Evolutionary conservation across 2,113 vertebrate genomes (phyloP), one percentile per base, ranked within the genome.

Genomic region (Pontoporia blainvillei): DNA sequence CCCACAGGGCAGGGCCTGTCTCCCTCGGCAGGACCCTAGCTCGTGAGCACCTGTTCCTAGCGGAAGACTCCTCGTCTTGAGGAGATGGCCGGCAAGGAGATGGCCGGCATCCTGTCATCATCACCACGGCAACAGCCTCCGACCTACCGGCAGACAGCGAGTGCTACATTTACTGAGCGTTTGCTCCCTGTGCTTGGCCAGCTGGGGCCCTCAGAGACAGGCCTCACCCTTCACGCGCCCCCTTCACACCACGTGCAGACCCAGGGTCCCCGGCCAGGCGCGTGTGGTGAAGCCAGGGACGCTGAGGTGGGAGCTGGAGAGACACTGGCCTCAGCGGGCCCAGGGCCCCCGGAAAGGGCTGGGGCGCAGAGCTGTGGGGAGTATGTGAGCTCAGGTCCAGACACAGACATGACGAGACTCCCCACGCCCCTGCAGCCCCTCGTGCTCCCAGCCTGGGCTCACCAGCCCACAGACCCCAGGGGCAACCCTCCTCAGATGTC

Each of bases 221-320:
- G 46, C 46, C 25, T 9, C 36, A 54, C 3, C 54, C 29, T 62
- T 27, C 25, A 49, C 20, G 17, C 25, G 27, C 46, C 6, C 6
- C 54, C 23, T 62, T 27, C 31, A 49, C 27, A 31, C 18, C n/a
- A 61, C 4, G 59, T 31, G 41, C 9, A 49, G 41, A 34, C 57
- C 61, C n/a, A 49, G 46, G 69, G 18, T 20, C 29, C 41, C 18
- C 2, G 0, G 64, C 2, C 1, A 67, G 96, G 91, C 23, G 0
- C 0, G 2, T 59, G 81, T 44, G 34, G 72, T 95, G 73, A 72
- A 81, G n/a, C 9, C 3, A 15, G 57, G 14, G 25, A 79, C 88
- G 41, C 4, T 10, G 18, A 64, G 52, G 39, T 5, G 0, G 39
- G 34, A 64, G 71, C 6, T 11, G 9, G 8, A n/a, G 23, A 54